Evolutionary conservation across 2,888 invertebrate species (phyloP).

Genomic region (Polydrusus tereticollis): DNA sequence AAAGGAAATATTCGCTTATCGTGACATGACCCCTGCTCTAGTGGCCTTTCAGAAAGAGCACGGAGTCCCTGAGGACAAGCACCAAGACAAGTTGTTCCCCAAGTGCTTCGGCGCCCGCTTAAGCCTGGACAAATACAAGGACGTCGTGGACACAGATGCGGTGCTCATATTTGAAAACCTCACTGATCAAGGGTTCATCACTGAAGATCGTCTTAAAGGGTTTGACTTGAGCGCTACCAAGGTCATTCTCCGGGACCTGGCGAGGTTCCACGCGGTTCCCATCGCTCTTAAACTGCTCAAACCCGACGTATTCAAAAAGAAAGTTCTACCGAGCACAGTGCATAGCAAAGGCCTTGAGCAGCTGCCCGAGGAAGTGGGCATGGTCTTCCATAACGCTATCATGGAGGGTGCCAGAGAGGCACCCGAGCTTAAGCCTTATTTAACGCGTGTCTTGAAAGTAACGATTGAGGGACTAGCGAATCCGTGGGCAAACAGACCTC

Average conservation of each 20-base stretch:
- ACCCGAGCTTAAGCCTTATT: constrained; percentile 56
- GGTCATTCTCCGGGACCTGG: constrained; percentile 68
- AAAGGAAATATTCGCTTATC: constrained; percentile 72
- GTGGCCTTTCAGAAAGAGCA: constrained; percentile 68
- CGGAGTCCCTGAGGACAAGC: constrained; percentile 62
- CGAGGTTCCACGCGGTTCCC: constrained; percentile 72
- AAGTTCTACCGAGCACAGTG: constrained; percentile 64
- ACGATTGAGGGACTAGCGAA: constrained; percentile 56
- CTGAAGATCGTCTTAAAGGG: constrained; percentile 68
- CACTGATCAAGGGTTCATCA: constrained; percentile 68
- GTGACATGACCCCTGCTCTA: constrained; percentile 68
- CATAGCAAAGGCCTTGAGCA: constrained; percentile 61
- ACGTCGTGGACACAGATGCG: constrained; percentile 72
- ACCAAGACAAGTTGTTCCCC: constrained; percentile 68
- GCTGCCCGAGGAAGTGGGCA: constrained; percentile 59
- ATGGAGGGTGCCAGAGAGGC: constrained; percentile 57
- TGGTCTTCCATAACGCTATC: constrained; percentile 60
- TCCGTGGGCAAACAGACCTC: constrained; percentile 52
- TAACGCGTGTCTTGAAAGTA: constrained; percentile 54
- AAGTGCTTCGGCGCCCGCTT: constrained; percentile 71
- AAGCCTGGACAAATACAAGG: constrained; percentile 62
- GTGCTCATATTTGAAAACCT: constrained; percentile 73
- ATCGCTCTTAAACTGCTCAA: constrained; percentile 69
- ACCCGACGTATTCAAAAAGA: constrained; percentile 66
- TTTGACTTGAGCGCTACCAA: constrained; percentile 69